Conservation (phyloP, 2,113 vertebrate genomes). For the Hyperoodon ampullatus region DNA sequence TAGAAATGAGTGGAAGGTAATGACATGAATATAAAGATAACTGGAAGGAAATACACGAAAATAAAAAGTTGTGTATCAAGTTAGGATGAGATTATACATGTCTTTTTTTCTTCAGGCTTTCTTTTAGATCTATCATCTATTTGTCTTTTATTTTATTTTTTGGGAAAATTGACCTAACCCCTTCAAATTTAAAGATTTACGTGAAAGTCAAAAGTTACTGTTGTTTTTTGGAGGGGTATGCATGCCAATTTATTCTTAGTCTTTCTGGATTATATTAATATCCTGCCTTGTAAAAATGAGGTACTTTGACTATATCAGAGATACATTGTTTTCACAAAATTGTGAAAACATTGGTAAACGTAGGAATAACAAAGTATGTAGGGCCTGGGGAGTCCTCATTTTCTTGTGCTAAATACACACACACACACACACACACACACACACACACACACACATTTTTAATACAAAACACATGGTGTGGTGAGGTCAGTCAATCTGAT, state of each 20-base stretch:
- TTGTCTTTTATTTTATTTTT: not conserved
- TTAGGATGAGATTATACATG: not conserved
- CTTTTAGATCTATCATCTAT: not conserved
- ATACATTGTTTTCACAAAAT: slow-evolving; percentile 26
- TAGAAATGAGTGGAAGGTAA: not conserved
- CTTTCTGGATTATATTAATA: slow-evolving; percentile 28
- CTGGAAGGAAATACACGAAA: not conserved
- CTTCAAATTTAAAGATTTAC: slow-evolving; percentile 30
- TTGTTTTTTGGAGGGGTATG: not conserved
- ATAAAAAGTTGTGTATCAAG: not conserved
- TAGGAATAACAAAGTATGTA: slow-evolving; percentile 43
- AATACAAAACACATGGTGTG: slow-evolving; percentile 45
- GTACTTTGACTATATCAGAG: slow-evolving; percentile 10
- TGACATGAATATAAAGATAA: not conserved
- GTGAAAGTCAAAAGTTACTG: not conserved
- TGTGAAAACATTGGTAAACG: slow-evolving; percentile 4
- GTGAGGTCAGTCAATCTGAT: slow-evolving; percentile 31
- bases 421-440: not conserved
- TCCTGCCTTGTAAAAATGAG: slow-evolving; percentile 1
- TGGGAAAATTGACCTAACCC: not conserved
- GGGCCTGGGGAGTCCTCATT: not conserved
- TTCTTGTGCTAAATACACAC: slow-evolving; percentile 2
- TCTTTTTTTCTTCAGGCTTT: not conserved
- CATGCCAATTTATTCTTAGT: not conserved
- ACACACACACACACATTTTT: not conserved